Percentiles rank a stretch among this genome's conserved stretches.
These are phyloP conservation scores for Cactoblastis cactorum DNA, from an alignment of 2,888 invertebrate species.

Conservation along the genomic window DNA sequence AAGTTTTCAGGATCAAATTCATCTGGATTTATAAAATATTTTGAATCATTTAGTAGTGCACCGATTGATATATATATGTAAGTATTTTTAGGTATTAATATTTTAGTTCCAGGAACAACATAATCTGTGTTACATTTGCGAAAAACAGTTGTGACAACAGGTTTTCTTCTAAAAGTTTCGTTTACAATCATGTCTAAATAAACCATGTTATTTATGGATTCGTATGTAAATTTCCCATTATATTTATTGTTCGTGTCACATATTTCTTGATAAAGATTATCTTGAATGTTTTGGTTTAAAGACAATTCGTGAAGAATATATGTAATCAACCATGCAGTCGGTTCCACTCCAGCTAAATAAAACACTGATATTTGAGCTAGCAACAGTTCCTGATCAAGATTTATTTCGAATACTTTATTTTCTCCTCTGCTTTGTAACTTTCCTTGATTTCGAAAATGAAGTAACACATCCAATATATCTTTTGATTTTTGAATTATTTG, in stretches of 20 bases:
- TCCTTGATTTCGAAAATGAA: slow-evolving; percentile 38
- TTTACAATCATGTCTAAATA: slow-evolving; percentile 41
- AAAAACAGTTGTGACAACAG: slow-evolving; percentile 23
- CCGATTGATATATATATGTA: slow-evolving; percentile 20
- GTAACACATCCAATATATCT: slow-evolving; percentile 43
- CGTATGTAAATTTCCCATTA: slow-evolving; percentile 25
- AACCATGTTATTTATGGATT: slow-evolving; percentile 41
- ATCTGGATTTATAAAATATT: slow-evolving; percentile 21
- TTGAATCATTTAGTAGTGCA: slow-evolving; percentile 18
- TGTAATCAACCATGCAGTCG: slow-evolving; percentile 44
- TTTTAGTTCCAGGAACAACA: slow-evolving; percentile 23
- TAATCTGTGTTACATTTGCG: slow-evolving; percentile 20
- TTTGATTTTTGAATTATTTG: slow-evolving; percentile 32
- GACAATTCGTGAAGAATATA: slow-evolving; percentile 28
- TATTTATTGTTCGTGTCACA: slow-evolving; percentile 20
- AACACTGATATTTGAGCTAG: slow-evolving; percentile 40
- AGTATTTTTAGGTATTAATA: slow-evolving; percentile 31
- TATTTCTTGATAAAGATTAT: slow-evolving; percentile 25
- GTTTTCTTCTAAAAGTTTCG: slow-evolving; percentile 33
- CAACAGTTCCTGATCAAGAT: slow-evolving; percentile 35
- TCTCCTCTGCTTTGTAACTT: slow-evolving; percentile 24
- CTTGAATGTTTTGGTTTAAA: slow-evolving; percentile 25
- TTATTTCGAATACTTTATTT: slow-evolving; percentile 32
- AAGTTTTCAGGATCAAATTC: slow-evolving; percentile 23
- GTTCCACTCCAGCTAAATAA: slow-evolving; percentile 55